Conservation (phyloP, 2,113 vertebrate genomes). For the Amphilophus citrinellus region DNA sequence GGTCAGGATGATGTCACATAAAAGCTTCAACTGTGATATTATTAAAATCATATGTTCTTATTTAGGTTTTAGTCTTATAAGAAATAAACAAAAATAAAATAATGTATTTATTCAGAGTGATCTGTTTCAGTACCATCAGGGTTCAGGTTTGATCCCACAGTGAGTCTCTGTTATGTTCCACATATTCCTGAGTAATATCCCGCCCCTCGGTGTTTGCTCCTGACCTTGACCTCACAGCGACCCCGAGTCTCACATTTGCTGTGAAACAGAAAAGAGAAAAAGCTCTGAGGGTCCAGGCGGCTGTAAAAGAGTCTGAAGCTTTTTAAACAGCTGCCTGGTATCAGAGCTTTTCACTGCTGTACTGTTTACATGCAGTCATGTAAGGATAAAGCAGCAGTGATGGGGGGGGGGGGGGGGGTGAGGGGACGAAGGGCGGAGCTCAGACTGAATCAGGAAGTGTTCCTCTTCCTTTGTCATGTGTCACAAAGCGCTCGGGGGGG, state of each 20-base stretch:
- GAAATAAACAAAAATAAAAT: too few species aligned
- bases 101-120: neutral
- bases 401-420: too few species aligned
- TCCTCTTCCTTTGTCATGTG: too few species aligned
- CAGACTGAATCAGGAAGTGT: too few species aligned
- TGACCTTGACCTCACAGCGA: neutral
- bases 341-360: neutral
- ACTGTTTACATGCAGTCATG: too few species aligned
- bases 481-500: too few species aligned
- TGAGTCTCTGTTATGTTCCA: neutral
- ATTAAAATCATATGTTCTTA: neutral
- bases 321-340: conserved; percentile 1
- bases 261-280: neutral
- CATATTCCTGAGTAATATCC: neutral
- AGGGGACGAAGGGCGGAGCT: too few species aligned
- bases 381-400: too few species aligned
- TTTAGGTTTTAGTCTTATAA: neutral
- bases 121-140: neutral
- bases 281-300: neutral
- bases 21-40: neutral
- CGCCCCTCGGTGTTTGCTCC: neutral
- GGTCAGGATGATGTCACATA: neutral
- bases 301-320: neutral
- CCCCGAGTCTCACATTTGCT: neutral
- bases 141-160: neutral